A percentile compares a stretch with the other conserved stretches of the same genome.
These are phyloP conservation scores for Petrophora chlorosata DNA, from an alignment of 2,888 invertebrate species.

Conservation along the genomic window DNA sequence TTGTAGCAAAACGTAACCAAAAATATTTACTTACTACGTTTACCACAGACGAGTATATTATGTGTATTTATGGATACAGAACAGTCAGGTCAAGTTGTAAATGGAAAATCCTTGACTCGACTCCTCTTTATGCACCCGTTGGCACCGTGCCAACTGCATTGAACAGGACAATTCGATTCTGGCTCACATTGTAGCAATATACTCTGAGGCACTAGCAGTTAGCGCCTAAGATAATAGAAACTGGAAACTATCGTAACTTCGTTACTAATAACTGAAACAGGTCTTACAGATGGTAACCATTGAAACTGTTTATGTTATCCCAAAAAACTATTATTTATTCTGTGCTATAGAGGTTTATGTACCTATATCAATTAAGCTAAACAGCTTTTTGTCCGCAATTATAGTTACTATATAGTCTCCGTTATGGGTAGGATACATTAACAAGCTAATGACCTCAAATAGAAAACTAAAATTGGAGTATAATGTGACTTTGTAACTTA, in stretches of 20 bases:
- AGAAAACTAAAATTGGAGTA: too few species aligned
- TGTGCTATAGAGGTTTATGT: too few species aligned
- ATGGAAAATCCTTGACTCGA: constrained; percentile 23
- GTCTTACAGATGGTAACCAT: too few species aligned
- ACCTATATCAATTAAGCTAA: too few species aligned
- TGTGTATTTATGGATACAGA: background rate
- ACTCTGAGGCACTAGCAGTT: constrained; percentile 10
- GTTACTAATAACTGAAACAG: background rate
- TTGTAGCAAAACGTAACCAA: too few species aligned
- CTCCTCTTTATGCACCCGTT: constrained; percentile 34
- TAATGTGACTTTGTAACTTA: too few species aligned
- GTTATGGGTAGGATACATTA: too few species aligned
- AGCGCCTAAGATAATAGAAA: background rate
- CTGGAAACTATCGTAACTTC: background rate
- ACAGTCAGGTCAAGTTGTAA: constrained; percentile 31
- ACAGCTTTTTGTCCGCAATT: too few species aligned
- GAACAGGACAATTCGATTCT: constrained; percentile 35
- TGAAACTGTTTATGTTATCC: background rate
- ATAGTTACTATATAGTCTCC: too few species aligned
- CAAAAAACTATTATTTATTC: too few species aligned
- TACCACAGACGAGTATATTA: background rate
- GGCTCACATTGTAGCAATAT: constrained; percentile 23
- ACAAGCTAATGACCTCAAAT: too few species aligned
- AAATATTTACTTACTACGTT: too few species aligned
- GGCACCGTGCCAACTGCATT: constrained; percentile 43